Conservation (phyloP, 2,113 vertebrate species). For the Neolamprologus cancellatus region DNA sequence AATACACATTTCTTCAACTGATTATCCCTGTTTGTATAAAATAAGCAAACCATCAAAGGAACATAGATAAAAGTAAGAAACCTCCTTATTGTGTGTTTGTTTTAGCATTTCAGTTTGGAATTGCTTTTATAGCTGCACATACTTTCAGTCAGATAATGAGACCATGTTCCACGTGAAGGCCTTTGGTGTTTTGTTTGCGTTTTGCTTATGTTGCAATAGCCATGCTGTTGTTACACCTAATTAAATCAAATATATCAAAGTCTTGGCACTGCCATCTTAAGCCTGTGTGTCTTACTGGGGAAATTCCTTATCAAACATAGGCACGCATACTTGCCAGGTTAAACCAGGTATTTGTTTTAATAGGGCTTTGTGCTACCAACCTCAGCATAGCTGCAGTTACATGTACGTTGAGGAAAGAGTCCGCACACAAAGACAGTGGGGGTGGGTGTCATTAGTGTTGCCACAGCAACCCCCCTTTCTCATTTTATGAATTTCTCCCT, state of each 20-base stretch:
- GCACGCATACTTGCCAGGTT: neutral
- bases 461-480: slow-evolving; percentile 44
- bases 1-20: neutral
- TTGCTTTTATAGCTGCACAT: neutral
- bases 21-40: neutral
- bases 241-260: slow-evolving; percentile 17
- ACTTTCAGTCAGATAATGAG: neutral
- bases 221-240: neutral
- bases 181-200: neutral
- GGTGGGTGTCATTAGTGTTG: slow-evolving; percentile 58
- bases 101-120: neutral
- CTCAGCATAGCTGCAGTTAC: slow-evolving; percentile 30
- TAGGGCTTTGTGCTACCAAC: neutral
- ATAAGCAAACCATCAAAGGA: neutral
- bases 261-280: neutral
- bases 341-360: neutral
- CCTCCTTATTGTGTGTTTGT: neutral
- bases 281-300: neutral
- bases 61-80: neutral
- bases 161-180: neutral
- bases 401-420: slow-evolving; percentile 14
- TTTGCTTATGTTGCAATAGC: neutral
- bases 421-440: slow-evolving; percentile 8
- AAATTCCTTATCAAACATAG: neutral
- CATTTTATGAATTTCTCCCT: slow-evolving; percentile 39